These are phyloP conservation scores for Stenodema calcarata DNA, from an alignment of 2,888 invertebrate species.

Conservation along the genomic window DNA sequence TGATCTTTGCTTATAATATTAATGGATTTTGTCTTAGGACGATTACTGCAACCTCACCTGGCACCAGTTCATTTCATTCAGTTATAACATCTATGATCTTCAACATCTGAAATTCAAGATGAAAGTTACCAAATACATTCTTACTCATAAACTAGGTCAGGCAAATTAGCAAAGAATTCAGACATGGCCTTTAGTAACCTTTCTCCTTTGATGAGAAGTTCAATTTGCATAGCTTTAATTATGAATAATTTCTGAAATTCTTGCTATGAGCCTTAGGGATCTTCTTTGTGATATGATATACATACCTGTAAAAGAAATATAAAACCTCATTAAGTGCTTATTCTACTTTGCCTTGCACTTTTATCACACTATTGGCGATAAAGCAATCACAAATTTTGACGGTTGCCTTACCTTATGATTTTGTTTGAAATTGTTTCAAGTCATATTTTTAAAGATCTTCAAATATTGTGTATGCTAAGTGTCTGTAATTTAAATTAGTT, in stretches of 20 bases:
- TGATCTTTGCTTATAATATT: too few species aligned
- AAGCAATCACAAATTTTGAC: constrained; percentile 47
- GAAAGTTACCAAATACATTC: constrained; percentile 46
- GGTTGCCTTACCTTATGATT: constrained; percentile 46
- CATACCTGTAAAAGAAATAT: constrained; percentile 27
- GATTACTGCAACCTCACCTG: constrained; percentile 7
- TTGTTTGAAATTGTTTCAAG: constrained; percentile 31
- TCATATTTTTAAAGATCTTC: constrained; percentile 33
- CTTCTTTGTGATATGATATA: constrained; percentile 44
- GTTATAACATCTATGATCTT: constrained; percentile 28
- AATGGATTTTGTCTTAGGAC: neutral
- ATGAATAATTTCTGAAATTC: constrained; percentile 47
- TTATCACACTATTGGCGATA: constrained; percentile 41
- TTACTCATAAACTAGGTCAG: constrained; percentile 46
- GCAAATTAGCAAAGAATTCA: constrained; percentile 49
- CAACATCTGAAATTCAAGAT: constrained; percentile 35
- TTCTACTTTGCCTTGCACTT: constrained; percentile 44
- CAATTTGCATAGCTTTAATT: constrained; percentile 49
- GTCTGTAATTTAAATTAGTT: constrained; percentile 33
- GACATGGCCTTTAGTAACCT: constrained; percentile 49
- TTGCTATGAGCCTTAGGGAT: constrained; percentile 49
- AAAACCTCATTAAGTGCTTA: constrained; percentile 46
- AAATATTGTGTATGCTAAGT: constrained; percentile 8
- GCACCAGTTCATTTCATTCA: constrained; percentile 17
- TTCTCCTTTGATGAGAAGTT: constrained; percentile 36